A percentile compares a stretch with the other conserved stretches of the same genome.
These are phyloP conservation scores for Sternotherus odoratus DNA, from an alignment of 2,797 vertebrate genomes.

Conservation along the genomic window DNA sequence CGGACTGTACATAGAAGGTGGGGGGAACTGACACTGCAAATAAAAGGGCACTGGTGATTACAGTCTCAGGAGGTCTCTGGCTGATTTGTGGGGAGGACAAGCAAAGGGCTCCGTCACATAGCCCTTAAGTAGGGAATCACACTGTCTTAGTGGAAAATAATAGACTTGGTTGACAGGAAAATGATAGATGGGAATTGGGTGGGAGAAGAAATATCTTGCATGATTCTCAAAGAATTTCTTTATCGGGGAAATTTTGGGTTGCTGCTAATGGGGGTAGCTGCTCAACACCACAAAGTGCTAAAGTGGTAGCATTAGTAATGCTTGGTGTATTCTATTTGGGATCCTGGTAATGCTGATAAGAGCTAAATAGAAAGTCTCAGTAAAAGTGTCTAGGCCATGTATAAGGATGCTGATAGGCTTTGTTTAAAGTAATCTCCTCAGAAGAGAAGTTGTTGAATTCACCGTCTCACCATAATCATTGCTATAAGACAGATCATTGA, in stretches of 20 bases:
- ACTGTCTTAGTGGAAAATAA: too few relatives aligned
- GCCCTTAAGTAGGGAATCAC: too few relatives aligned
- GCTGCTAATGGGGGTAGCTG: neutral
- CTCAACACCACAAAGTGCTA: slow-evolving; percentile 11
- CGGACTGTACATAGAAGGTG: too few relatives aligned
- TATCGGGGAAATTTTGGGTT: neutral
- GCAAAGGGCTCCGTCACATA: too few relatives aligned
- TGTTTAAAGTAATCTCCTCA: slow-evolving; percentile 4
- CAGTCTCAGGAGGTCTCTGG: too few relatives aligned
- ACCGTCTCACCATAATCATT: neutral
- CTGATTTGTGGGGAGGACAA: too few relatives aligned
- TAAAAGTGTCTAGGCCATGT: neutral
- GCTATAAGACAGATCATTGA: neutral
- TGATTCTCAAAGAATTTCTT: neutral
- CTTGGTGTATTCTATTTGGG: slow-evolving; percentile 50
- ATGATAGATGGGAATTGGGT: too few relatives aligned
- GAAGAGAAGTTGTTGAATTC: neutral
- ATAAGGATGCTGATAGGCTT: neutral
- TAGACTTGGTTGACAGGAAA: too few relatives aligned
- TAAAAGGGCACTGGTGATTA: too few relatives aligned
- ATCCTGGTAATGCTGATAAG: slow-evolving; percentile 46
- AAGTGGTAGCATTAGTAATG: accelerated
- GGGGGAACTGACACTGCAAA: too few relatives aligned
- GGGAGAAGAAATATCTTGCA: too few relatives aligned
- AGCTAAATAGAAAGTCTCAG: slow-evolving; percentile 30